phyloP scores from a whole-genome alignment of 2,113 vertebrate species.

The Maccullochella peelii region DNA sequence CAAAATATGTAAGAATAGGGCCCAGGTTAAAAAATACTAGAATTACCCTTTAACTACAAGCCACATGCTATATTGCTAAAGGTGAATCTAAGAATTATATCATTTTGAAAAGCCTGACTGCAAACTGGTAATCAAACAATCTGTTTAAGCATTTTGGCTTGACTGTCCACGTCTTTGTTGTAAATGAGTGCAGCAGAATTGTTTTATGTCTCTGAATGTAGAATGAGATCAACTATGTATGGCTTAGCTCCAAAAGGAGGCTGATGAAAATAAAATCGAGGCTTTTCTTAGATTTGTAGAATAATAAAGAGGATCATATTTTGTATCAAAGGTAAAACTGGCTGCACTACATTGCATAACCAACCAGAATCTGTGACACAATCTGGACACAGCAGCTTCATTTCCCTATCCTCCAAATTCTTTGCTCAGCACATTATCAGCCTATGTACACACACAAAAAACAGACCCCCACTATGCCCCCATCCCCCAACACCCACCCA shows the following conservation, averaged over 20 bases:
- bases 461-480: slow-evolving; percentile 24
- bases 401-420: slow-evolving; percentile 53
- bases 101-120: slow-evolving; percentile 60
- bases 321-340: slow-evolving; percentile 21
- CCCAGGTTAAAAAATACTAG: too few species aligned
- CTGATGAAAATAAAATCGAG: slow-evolving; percentile 27
- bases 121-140: slow-evolving; percentile 68
- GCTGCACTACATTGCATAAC: slow-evolving; percentile 43
- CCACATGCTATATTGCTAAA: slow-evolving; percentile 54
- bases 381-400: slow-evolving; percentile 50
- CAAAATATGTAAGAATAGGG: too few species aligned
- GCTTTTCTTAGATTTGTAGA: slow-evolving; percentile 15
- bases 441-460: slow-evolving; percentile 33
- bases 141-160: slow-evolving; percentile 53
- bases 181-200: slow-evolving; percentile 41
- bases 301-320: slow-evolving; percentile 29
- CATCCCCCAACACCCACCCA: slow-evolving; percentile 5
- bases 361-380: slow-evolving; percentile 41
- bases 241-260: slow-evolving; percentile 19
- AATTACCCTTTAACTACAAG: slow-evolving; percentile 26
- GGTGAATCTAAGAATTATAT: slow-evolving; percentile 65
- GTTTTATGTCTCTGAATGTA: slow-evolving; percentile 41
- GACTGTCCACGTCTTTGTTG: slow-evolving; percentile 37
- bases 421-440: slow-evolving; percentile 55
- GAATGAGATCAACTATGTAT: slow-evolving; percentile 29